phyloP scores from a whole-genome alignment of 2,888 invertebrate genomes.

The Ferdinandea cuprea region DNA sequence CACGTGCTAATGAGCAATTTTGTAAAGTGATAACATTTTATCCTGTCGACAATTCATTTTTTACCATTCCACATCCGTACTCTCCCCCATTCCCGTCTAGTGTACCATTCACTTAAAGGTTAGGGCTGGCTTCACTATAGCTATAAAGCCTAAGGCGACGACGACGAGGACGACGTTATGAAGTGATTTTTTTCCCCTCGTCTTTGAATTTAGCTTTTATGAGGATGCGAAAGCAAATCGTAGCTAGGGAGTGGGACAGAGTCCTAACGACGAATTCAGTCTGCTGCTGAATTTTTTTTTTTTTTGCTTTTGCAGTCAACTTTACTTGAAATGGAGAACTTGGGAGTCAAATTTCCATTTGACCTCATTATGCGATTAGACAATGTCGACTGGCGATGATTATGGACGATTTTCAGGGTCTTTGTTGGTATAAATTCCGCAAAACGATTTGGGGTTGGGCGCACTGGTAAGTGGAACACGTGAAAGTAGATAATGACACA shows the following conservation, averaged over 20 bases:
- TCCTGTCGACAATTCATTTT: slow-evolving; percentile 73
- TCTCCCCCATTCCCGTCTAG: too few relatives aligned
- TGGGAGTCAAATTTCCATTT: slow-evolving; percentile 48
- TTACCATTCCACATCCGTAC: slow-evolving; percentile 18
- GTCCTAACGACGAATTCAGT: slow-evolving; percentile 31
- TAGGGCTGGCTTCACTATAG: slow-evolving; percentile 34
- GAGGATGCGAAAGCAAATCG: slow-evolving; percentile 40
- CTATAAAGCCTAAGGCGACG: slow-evolving; percentile 12
- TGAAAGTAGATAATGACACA: slow-evolving; percentile 4
- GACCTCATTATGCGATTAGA: slow-evolving; percentile 62
- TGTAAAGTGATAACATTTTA: slow-evolving; percentile 76
- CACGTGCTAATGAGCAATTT: slow-evolving; percentile 76
- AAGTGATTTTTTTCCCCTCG: slow-evolving; percentile 51
- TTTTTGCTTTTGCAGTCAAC: too few relatives aligned
- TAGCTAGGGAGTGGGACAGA: slow-evolving; percentile 9
- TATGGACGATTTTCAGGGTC: slow-evolving; percentile 12
- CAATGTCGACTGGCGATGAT: slow-evolving; percentile 28
- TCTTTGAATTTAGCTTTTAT: slow-evolving; percentile 35
- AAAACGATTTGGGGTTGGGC: neutral
- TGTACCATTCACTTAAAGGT: slow-evolving; percentile 28
- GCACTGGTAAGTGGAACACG: neutral
- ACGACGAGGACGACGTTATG: slow-evolving; percentile 41
- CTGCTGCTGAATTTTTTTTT: slow-evolving; percentile 12
- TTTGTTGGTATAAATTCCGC: neutral
- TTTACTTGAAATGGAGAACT: neutral